Conservation (phyloP, 2,888 invertebrate genomes). For the Apotomis betuletana region DNA sequence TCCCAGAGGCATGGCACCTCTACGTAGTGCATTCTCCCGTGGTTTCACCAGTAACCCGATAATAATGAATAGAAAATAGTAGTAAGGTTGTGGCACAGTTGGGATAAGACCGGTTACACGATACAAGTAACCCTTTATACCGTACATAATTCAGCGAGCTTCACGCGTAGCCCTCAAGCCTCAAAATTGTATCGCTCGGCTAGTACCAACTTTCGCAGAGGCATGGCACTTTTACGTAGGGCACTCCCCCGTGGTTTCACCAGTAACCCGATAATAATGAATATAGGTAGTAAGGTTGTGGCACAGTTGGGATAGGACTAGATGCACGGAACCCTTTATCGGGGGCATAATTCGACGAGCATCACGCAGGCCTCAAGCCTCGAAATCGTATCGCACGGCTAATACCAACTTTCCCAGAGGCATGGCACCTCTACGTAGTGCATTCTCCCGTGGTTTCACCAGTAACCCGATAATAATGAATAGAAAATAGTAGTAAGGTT, state of each 20-base stretch:
- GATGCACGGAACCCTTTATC: conserved; percentile 71
- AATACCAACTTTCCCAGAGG: neutral
- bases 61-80: conserved; percentile 70
- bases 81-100: conserved; percentile 63
- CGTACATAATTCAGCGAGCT: conserved; percentile 70
- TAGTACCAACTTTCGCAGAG: neutral
- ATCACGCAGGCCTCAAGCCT: conserved; percentile 63
- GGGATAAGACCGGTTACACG: conserved; percentile 66
- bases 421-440: conserved; percentile 3
- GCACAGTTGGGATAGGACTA: conserved; percentile 66
- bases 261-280: conserved; percentile 76
- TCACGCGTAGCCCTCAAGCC: conserved; percentile 61
- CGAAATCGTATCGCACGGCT: conserved; percentile 59
- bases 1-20: conserved; percentile 5
- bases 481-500: conserved; percentile 68
- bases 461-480: conserved; percentile 76
- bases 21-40: conserved; percentile 3
- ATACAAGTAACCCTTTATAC: conserved; percentile 63
- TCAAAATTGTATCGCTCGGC: conserved; percentile 60
- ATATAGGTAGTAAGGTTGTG: conserved; percentile 65
- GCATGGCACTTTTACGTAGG: conserved; percentile 1
- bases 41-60: conserved; percentile 68
- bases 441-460: conserved; percentile 48
- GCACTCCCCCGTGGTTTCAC: conserved; percentile 46
- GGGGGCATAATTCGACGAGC: conserved; percentile 70